phyloP scores from a whole-genome alignment of 2,888 invertebrate species.

The Nyleta sp. region DNA sequence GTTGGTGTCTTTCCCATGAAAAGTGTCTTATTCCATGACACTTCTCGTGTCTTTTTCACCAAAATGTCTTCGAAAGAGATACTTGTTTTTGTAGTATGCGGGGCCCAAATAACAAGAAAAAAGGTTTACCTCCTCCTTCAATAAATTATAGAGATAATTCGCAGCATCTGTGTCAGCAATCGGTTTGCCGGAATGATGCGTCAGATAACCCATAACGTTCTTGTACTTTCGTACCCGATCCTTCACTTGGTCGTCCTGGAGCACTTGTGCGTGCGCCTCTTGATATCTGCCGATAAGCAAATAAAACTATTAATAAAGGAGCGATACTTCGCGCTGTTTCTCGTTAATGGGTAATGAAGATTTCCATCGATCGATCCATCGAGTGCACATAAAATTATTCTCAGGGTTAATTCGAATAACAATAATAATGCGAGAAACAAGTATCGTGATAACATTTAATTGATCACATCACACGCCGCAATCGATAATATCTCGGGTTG shows the following conservation, averaged over 20 bases:
- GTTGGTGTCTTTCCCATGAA: too few species aligned
- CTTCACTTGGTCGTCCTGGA: slow-evolving; percentile 70
- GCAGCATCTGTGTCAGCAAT: slow-evolving; percentile 74
- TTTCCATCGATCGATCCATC: slow-evolving; percentile 13
- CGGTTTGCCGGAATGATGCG: slow-evolving; percentile 78
- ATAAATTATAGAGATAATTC: slow-evolving; percentile 80
- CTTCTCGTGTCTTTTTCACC: too few species aligned
- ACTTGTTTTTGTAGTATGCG: too few species aligned
- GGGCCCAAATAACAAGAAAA: too few species aligned
- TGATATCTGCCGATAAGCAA: slow-evolving; percentile 72
- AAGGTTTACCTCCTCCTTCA: slow-evolving; percentile 81
- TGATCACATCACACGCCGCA: slow-evolving; percentile 18
- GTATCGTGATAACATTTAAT: slow-evolving; percentile 29
- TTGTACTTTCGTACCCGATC: slow-evolving; percentile 77
- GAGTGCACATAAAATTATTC: slow-evolving; percentile 34
- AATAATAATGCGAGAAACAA: slow-evolving; percentile 16
- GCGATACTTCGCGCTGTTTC: slow-evolving; percentile 1
- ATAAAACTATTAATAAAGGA: slow-evolving; percentile 27
- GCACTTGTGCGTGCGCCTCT: slow-evolving; percentile 72
- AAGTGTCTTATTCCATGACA: too few species aligned
- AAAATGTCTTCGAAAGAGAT: too few species aligned
- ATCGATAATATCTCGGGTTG: slow-evolving; percentile 2
- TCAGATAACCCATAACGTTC: slow-evolving; percentile 80
- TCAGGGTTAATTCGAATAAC: slow-evolving; percentile 40
- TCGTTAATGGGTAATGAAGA: slow-evolving; percentile 10